A percentile compares a stretch with the other conserved stretches of the same genome.
phyloP scores from a whole-genome alignment of 35 echinoderm and acorn worm genomes.

The Heliocidaris erythrogramma region DNA sequence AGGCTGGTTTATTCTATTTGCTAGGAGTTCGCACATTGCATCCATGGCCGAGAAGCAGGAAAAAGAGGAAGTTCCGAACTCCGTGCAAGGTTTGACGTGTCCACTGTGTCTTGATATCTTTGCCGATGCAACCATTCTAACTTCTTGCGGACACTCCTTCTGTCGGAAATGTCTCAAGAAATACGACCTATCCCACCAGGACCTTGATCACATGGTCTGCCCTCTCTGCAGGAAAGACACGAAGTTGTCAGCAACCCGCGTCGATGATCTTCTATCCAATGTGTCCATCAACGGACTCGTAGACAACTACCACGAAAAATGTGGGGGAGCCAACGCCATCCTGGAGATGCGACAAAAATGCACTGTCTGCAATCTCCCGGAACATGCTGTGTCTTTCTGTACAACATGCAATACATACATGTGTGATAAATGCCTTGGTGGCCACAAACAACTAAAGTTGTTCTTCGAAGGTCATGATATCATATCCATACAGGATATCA shows the following conservation, averaged over 20 bases:
- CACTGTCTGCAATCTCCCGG: background rate
- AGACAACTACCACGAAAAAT: background rate
- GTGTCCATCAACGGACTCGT: background rate
- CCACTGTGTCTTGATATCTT: too few species aligned
- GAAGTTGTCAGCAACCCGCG: too few species aligned
- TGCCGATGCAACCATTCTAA: too few species aligned
- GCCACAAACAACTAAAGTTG: background rate
- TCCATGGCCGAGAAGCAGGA: background rate
- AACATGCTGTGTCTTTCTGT: background rate
- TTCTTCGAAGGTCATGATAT: background rate
- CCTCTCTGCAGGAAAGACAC: too few species aligned
- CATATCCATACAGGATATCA: too few species aligned
- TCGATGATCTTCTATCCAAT: background rate
- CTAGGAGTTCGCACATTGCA: background rate
- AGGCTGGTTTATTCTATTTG: too few species aligned
- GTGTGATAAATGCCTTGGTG: background rate
- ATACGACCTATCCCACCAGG: too few species aligned
- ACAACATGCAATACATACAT: background rate
- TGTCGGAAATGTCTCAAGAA: too few species aligned
- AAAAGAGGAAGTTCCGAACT: background rate
- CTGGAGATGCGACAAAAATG: background rate
- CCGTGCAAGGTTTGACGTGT: background rate
- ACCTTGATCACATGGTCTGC: too few species aligned
- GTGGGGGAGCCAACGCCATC: background rate
- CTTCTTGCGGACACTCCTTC: too few species aligned